Base-by-base conservation (phyloP, 2,797 vertebrate species). In the Alcedo atthis region DNA sequence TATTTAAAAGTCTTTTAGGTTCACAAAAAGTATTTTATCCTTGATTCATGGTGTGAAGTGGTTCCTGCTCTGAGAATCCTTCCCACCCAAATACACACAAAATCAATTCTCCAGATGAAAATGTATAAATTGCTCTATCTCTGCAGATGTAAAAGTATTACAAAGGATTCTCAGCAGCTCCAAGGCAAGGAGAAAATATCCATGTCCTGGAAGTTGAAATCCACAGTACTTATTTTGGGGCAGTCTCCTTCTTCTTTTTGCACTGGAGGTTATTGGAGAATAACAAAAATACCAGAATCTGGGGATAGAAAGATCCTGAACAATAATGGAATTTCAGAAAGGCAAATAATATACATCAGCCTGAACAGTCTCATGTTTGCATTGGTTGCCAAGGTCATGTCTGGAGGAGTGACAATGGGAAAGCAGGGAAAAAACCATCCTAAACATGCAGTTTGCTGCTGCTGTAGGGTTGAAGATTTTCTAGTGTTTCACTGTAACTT, bases 361-460 rank as follows among this genome's bases (percentile, higher is more conserved):
- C 46, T 69, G 32, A 32, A 22, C 1, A 51, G 21, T 0, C 5
- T 19, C 32, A 5, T 1, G 2, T 15, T 84, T 10, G 20, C 4
- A 0, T 19, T 6, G 46, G 48, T 53, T 35, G 25, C 28, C 62
- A 55, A 55, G 24, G 15, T 74, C 37, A 3, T 21, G 24, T 18
- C 75, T 73, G 55, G 77, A 55, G 22, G 19, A 73, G 13, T 1
- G 15, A 10, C 13, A 75, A 33, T 3, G 10, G 32, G 9, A 79
- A 71, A 2, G 22, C 2, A 35, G 35, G 15, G 28, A 22, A 17
- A 53, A 75, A 74, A 77, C 25, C 6, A 62, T 2, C 32, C 43
- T 59, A 43, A 42, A 35, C 6, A 18, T 0, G 4, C 4, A 16
- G 35, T 15, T 40, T 25, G 75, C 54, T 25, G 24, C 8, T 42